Evolutionary conservation across 2,888 invertebrate genomes (phyloP).

Genomic region (Resseliella maxima): DNA sequence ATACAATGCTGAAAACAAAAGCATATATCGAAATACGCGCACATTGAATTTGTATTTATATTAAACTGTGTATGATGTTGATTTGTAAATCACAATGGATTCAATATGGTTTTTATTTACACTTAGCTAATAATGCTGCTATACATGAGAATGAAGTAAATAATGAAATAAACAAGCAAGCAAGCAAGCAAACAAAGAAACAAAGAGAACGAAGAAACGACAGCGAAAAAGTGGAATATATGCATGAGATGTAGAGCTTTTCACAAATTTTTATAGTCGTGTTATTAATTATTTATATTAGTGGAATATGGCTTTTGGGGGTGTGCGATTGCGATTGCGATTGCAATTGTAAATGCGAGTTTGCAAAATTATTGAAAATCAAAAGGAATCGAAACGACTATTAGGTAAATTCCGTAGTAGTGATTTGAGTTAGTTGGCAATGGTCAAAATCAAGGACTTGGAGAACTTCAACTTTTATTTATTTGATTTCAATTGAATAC

Average conservation of each 20-base stretch:
- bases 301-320: not conserved
- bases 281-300: not conserved
- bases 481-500: not conserved
- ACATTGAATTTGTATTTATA: not conserved
- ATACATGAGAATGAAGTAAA: not conserved
- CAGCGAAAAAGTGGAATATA: not conserved
- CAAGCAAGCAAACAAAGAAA: not conserved
- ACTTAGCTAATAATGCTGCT: no score
- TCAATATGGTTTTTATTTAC: no score
- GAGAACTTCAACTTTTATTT: not conserved
- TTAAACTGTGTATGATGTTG: not conserved
- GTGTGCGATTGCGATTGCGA: not conserved
- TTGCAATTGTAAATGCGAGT: no score
- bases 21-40: not conserved
- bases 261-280: not conserved
- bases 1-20: not conserved
- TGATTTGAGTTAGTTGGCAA: not conserved
- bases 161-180: not conserved
- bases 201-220: not conserved
- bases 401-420: not conserved
- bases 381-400: not conserved
- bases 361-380: not conserved
- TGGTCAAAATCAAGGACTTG: conserved; percentile 49
- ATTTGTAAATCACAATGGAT: not conserved
- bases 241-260: not conserved